Conservation (phyloP, 2,888 invertebrate genomes). For the Leuctra nigra region DNA sequence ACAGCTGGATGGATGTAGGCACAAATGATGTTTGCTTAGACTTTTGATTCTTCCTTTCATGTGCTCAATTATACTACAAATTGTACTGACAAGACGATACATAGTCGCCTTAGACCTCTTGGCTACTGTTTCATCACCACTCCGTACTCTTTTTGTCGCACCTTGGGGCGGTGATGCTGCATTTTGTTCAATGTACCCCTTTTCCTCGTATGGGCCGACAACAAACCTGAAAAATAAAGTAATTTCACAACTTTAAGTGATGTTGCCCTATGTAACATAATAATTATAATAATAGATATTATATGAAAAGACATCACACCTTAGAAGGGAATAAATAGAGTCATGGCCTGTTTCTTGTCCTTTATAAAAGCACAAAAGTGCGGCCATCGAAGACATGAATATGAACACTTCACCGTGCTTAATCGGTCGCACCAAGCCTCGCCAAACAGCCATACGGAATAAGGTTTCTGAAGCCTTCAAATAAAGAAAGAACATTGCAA, state of each 20-base stretch:
- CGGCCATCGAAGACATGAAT: constrained; percentile 56
- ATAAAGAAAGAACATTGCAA: not conserved
- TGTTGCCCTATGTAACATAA: no score
- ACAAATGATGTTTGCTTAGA: constrained; percentile 44
- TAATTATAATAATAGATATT: not conserved
- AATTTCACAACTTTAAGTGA: not conserved
- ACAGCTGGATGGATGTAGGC: constrained; percentile 59
- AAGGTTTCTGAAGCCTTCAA: constrained; percentile 65
- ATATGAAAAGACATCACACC: constrained; percentile 38
- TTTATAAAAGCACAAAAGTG: constrained; percentile 53
- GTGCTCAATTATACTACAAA: not conserved
- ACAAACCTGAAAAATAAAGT: constrained; percentile 4
- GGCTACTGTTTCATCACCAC: not conserved
- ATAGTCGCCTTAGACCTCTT: not conserved
- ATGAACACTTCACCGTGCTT: constrained; percentile 59
- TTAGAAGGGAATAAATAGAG: constrained; percentile 54
- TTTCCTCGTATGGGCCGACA: constrained; percentile 51
- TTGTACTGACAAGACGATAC: not conserved
- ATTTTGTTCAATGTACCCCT: constrained; percentile 26
- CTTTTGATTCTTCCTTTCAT: constrained; percentile 25
- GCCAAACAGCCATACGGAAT: constrained; percentile 61
- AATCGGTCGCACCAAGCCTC: constrained; percentile 54
- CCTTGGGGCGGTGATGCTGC: constrained; percentile 20
- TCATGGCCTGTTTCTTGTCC: constrained; percentile 48
- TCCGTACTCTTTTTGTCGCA: not conserved